Evolutionary conservation across 1,140 invertebrate species (phyloP), one percentile per base, ranked within the genome.

Genomic region (Drosophila nikananu): DNA sequence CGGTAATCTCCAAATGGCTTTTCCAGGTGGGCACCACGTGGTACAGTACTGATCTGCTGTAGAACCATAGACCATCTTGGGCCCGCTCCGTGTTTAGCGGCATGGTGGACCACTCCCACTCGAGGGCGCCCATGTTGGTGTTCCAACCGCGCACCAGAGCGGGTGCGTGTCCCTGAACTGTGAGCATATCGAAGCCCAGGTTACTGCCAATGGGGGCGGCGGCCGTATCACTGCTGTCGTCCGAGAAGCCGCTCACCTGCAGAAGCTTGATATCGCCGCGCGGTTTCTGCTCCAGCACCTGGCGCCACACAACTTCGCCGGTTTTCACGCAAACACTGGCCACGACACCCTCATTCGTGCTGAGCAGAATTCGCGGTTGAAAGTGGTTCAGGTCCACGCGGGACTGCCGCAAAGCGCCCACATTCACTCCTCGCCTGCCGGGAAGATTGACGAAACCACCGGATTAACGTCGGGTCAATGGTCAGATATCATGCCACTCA

Each of bases 301-400:
- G 95, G 61, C 97, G 94, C 97, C 97, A 98, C 80, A 97, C 92
- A 80, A 98, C 95, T 86, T 97, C 95, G 61, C 97, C 97, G 90
- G 96, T 97, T 91, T 97, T 97, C 48, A 96, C 94, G 94, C 97
- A 96, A 52, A 99, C 91, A 61, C 96, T 96, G 73, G 97, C 97
- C 57, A 98, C 93, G 72, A 98, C 97, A 95, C 98, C 98, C 93
- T 97, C 96, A 81, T 97, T 95, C 1, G 97, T 97, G n/a, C 96
- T 96, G 13, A 98, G 95, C 82, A 97, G 95, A n/a, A 98, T 94
- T 86, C 96, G 96, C 25, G 95, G 95, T n/a, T 95, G 95, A 70
- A 95, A 95, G 59, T 95, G 94, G 41, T 95, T 96, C 64, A 92
- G 62, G 55, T 98, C 97, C 90, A 97, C 96, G 84, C 95, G 95